Conservation (phyloP, 2,888 invertebrate genomes). For the Cryptocephalus primarius region DNA sequence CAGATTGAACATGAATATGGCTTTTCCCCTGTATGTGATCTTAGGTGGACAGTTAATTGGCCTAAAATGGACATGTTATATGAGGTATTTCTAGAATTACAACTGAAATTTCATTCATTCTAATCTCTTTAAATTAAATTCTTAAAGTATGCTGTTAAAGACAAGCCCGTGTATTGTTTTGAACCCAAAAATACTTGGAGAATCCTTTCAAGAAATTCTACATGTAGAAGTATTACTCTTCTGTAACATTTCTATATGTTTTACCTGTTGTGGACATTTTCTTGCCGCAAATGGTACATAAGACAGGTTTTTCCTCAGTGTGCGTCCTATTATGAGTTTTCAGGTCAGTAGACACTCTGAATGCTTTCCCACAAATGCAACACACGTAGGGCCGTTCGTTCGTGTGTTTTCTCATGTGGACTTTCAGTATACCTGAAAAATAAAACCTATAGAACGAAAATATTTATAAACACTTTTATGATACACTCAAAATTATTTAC, state of each 20-base stretch:
- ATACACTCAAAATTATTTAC: too few species aligned
- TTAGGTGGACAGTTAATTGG: constrained; percentile 21
- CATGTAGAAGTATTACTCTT: too few species aligned
- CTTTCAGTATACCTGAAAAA: constrained; percentile 21
- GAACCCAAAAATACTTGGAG: too few species aligned
- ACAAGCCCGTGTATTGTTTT: too few species aligned
- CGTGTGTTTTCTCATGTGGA: constrained; percentile 25
- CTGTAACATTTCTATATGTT: not conserved
- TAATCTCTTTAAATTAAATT: too few species aligned
- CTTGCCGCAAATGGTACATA: constrained; percentile 34
- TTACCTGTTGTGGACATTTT: constrained; percentile 29
- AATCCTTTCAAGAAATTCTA: too few species aligned
- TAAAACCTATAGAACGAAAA: not conserved
- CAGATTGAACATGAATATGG: constrained; percentile 25
- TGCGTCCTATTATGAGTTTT: constrained; percentile 34
- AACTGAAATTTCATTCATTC: too few species aligned
- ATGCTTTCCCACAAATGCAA: constrained; percentile 19
- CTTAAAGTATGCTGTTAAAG: too few species aligned
- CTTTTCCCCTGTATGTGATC: constrained; percentile 31
- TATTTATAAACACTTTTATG: too few species aligned
- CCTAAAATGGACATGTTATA: constrained; percentile 18
- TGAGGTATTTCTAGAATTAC: too few species aligned
- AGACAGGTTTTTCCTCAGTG: constrained; percentile 43
- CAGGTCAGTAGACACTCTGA: constrained; percentile 29
- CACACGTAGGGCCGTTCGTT: constrained; percentile 28